Evolutionary conservation across 2,113 vertebrate genomes (phyloP).

Genomic region (Oplegnathus fasciatus): DNA sequence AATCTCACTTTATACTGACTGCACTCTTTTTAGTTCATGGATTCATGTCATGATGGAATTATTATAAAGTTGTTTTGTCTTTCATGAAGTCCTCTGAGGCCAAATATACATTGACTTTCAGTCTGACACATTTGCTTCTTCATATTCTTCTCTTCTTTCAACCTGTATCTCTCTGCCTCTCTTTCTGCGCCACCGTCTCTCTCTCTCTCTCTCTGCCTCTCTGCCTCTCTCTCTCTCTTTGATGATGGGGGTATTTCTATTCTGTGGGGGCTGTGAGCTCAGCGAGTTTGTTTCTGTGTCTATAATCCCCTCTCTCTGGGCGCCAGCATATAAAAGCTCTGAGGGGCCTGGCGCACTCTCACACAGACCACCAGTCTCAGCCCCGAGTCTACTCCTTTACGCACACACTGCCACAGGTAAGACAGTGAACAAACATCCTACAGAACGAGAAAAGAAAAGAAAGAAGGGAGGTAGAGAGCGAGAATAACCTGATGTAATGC

Average conservation of each 20-base stretch:
- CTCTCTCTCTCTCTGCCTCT: slow-evolving; percentile 44
- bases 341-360: slow-evolving; percentile 57
- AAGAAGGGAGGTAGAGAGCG: background rate
- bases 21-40: background rate
- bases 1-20: background rate
- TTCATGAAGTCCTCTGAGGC: background rate
- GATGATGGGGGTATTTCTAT: slow-evolving; percentile 87
- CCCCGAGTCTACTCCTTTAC: slow-evolving; percentile 73
- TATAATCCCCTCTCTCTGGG: slow-evolving; percentile 79
- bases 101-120: background rate
- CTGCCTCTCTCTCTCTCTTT: slow-evolving; percentile 71
- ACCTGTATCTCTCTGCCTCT: background rate
- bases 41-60: background rate
- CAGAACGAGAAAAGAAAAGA: slow-evolving; percentile 25
- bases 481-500: background rate
- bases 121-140: slow-evolving; percentile 18
- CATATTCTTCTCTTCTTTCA: slow-evolving; percentile 18
- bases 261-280: slow-evolving; percentile 84
- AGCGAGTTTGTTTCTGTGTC: slow-evolving; percentile 83
- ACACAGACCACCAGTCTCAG: slow-evolving; percentile 74
- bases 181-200: background rate
- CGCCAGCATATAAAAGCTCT: slow-evolving; percentile 81
- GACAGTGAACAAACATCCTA: slow-evolving; percentile 65
- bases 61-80: background rate
- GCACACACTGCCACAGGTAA: slow-evolving; percentile 81